Base-by-base conservation (phyloP, 1,140 invertebrate species). In the Lutraria rhynchaena region DNA sequence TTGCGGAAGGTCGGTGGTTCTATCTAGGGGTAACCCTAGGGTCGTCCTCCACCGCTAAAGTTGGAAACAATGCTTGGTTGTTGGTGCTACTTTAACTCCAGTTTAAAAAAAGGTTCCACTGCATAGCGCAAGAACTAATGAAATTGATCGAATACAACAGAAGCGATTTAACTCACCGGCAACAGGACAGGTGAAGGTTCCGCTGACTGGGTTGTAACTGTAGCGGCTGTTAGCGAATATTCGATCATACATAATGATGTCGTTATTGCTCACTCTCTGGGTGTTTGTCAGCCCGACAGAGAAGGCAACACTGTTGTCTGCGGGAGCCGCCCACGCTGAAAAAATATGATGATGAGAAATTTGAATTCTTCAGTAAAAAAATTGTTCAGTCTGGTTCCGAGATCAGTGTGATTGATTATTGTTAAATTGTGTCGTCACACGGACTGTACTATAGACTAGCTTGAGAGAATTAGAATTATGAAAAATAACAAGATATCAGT, bases 211-310 rank as follows among this genome's bases (percentile, higher is more conserved):
- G 51, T 41, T 46, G 51, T 78, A 78, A 3, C 76, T 63, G 31
- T 55, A 37, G n/a, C 58, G 41, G 3, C 57, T 29, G n/a, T 78
- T 69, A 3, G 46, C 29, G 33, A 78, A 78, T 3, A 78, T 49
- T 27, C 58, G 24, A n/a, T 69, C 76, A n/a, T 69, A 78, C 3
- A 57, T 15, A 5, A 78, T 35, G 13, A 61, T 78, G 11, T 78
- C 76, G 15, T 60, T 41, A 49, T 55, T 57, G 15, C 22, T 37
- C 2, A 78, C 27, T n/a, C 49, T 51, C 51, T 69, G 61, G 27
- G 76, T 69, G 49, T 58, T 69, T 13, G 61, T 69, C 22, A 78
- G 63, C 13, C 76, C 76, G 11, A 58, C 61, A 44, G 76, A 78
- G 22, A 78, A 78, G 1, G 63, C 61, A 17, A 78, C 76, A 7